phyloP scores from a whole-genome alignment of 2,888 invertebrate species.

The Heteropelma amictum region DNA sequence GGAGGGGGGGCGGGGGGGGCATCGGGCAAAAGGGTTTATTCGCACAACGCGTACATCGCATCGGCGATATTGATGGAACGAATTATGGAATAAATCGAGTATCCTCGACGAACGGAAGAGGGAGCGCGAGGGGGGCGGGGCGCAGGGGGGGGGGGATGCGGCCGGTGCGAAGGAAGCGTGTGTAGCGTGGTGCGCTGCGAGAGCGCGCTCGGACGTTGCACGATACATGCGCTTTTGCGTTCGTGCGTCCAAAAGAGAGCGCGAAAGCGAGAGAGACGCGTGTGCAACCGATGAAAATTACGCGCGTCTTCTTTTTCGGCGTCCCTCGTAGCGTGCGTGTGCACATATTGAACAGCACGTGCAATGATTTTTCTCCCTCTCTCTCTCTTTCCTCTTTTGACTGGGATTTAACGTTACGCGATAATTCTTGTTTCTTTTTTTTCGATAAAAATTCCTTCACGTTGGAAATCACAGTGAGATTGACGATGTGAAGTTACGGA shows the following conservation, averaged over 20 bases:
- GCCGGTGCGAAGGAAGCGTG: conserved; percentile 23
- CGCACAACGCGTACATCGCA: conserved; percentile 2
- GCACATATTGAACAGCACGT: conserved; percentile 49
- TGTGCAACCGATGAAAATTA: conserved; percentile 60
- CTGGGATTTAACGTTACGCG: too few species aligned
- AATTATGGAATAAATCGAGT: conserved; percentile 6
- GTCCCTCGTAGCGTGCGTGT: conserved; percentile 42
- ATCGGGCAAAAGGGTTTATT: not conserved
- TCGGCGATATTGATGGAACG: conserved; percentile 6
- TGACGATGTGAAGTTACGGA: too few species aligned
- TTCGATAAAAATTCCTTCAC: not conserved
- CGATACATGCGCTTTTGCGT: conserved; percentile 62
- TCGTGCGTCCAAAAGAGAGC: not conserved
- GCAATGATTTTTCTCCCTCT: conserved; percentile 25
- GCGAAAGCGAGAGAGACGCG: conserved; percentile 15
- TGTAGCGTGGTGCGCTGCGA: conserved; percentile 49
- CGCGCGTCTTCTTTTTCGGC: conserved; percentile 48
- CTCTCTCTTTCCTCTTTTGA: not conserved
- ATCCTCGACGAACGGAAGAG: too few species aligned
- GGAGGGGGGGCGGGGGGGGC: not conserved
- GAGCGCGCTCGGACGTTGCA: conserved; percentile 33
- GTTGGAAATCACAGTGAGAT: too few species aligned
- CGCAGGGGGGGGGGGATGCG: not conserved
- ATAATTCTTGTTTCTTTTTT: too few species aligned
- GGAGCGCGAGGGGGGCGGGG: not conserved